Conservation (phyloP, 1,140 invertebrate genomes). For the silkworm (Bombyx mori) region DNA sequence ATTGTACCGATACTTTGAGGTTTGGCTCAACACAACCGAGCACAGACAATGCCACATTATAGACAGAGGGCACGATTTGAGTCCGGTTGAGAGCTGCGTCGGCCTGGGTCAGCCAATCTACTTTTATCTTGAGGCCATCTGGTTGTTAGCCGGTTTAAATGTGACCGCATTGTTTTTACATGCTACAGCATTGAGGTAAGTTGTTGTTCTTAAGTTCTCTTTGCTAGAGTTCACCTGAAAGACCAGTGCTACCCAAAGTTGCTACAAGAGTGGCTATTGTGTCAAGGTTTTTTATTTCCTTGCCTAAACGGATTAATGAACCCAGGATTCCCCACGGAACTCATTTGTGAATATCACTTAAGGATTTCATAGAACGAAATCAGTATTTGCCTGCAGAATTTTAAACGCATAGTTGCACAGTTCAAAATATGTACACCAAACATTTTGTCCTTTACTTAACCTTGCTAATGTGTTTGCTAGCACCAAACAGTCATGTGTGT, state of each 20-base stretch:
- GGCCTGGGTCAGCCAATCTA: conserved; percentile 82
- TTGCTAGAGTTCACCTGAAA: background rate
- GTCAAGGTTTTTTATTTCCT: background rate
- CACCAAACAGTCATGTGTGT: too few relatives aligned
- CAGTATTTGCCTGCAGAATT: too few relatives aligned
- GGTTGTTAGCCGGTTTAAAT: conserved; percentile 77
- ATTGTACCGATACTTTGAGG: conserved; percentile 43
- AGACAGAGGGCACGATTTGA: conserved; percentile 24
- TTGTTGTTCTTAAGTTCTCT: background rate
- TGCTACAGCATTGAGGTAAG: conserved; percentile 37
- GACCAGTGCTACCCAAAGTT: background rate
- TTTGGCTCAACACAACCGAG: conserved; percentile 29
- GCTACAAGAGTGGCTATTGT: background rate
- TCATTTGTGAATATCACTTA: too few relatives aligned
- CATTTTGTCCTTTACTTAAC: too few relatives aligned
- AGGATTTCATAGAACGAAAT: too few relatives aligned
- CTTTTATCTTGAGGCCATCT: conserved; percentile 82
- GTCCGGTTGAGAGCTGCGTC: conserved; percentile 80
- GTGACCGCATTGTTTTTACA: conserved; percentile 74
- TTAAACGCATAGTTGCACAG: too few relatives aligned
- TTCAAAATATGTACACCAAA: too few relatives aligned
- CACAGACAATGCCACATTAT: conserved; percentile 41
- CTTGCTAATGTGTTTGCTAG: too few relatives aligned
- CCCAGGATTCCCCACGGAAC: too few relatives aligned
- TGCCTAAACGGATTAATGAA: too few relatives aligned